A percentile compares a stretch with the other conserved stretches of the same genome.
phyloP scores from a whole-genome alignment of 2,113 vertebrate species.

The Thamnophis sirtalis region DNA sequence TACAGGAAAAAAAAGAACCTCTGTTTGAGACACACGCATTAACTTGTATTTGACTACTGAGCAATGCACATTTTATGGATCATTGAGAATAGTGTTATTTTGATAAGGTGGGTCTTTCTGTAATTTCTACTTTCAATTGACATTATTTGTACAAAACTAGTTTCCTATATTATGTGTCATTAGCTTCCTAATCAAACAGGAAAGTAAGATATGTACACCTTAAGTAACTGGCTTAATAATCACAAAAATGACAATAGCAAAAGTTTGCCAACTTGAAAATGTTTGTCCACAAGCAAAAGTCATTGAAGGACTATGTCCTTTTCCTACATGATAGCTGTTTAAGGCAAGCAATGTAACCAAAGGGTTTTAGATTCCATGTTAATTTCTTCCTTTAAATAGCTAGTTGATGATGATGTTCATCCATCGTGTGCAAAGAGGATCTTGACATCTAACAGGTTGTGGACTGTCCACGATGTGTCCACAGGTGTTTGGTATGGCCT shows the following conservation, averaged over 20 bases:
- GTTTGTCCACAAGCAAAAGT: neutral
- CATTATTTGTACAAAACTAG: neutral
- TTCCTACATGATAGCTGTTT: neutral
- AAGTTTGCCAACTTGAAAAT: neutral
- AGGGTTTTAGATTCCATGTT: neutral
- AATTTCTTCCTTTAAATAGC: neutral
- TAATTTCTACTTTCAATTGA: neutral
- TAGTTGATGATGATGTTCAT: neutral
- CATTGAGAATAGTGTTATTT: neutral
- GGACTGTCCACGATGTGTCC: too few relatives aligned
- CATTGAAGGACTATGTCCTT: neutral
- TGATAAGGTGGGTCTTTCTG: neutral
- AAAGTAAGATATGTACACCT: neutral
- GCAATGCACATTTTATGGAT: neutral
- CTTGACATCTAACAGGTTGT: too few relatives aligned
- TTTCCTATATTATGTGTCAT: neutral
- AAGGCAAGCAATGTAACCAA: neutral
- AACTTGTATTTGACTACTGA: neutral
- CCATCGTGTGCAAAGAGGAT: too few relatives aligned
- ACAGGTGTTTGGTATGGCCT: too few relatives aligned
- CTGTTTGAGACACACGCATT: neutral
- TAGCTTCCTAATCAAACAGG: neutral
- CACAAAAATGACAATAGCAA: slow-evolving; percentile 1
- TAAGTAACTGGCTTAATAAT: neutral
- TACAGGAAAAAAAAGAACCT: neutral